Percentiles rank a stretch among this genome's conserved stretches.
phyloP scores from a whole-genome alignment of 2,797 vertebrate species.

The Urosaurus nigricauda region DNA sequence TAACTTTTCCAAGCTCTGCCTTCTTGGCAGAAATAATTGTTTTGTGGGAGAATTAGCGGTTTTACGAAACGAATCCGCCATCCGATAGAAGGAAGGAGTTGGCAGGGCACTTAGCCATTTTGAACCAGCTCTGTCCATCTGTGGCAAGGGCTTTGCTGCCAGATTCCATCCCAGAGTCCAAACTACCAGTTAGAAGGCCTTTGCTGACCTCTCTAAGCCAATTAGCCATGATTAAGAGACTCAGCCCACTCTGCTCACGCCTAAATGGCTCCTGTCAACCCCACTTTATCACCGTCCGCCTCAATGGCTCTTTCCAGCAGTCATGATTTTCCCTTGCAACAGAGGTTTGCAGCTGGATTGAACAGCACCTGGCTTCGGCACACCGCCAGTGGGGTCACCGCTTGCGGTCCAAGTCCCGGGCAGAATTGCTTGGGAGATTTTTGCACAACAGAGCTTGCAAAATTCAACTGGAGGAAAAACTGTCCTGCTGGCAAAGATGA shows the following conservation, averaged over 20 bases:
- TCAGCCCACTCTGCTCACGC: slow-evolving; percentile 10
- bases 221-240: slow-evolving; percentile 29
- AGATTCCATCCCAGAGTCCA: neutral
- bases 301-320: slow-evolving; percentile 1
- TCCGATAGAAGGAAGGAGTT: neutral
- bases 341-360: neutral
- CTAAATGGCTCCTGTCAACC: slow-evolving; percentile 34
- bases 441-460: neutral
- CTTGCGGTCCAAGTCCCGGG: neutral
- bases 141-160: neutral
- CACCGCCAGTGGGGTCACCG: neutral
- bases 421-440: neutral
- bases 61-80: too few relatives aligned
- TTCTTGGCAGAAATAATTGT: neutral
- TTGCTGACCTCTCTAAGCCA: neutral
- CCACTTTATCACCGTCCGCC: neutral
- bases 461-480: neutral
- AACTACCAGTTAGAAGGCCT: neutral
- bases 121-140: neutral
- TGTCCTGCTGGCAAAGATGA: neutral
- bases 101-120: neutral
- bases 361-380: too few relatives aligned
- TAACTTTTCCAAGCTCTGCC: too few relatives aligned
- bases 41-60: neutral
- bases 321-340: too few relatives aligned